Evolutionary conservation across 2,888 invertebrate species (phyloP).

Genomic region (Furcula furcula): DNA sequence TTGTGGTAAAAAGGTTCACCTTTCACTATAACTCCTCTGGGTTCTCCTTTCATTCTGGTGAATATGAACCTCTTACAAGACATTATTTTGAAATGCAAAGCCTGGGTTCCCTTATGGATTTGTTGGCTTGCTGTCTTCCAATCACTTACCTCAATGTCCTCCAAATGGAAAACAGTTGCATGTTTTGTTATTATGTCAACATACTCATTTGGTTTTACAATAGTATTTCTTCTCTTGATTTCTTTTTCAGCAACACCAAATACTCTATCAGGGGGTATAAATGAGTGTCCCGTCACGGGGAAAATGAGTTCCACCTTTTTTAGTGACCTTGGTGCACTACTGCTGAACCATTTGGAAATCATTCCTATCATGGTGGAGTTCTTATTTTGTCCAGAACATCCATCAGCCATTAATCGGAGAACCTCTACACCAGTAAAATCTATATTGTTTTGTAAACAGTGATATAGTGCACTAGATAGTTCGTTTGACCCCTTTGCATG

Average conservation of each 20-base stretch:
- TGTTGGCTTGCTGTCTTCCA: slow-evolving; percentile 16
- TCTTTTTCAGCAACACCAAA: slow-evolving; percentile 15
- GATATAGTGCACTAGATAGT: no score
- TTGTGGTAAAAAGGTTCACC: slow-evolving; percentile 16
- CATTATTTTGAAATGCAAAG: no score
- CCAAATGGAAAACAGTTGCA: slow-evolving; percentile 12
- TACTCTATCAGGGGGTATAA: slow-evolving; percentile 16
- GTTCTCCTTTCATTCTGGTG: slow-evolving; percentile 15
- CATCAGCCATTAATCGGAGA: slow-evolving; percentile 30
- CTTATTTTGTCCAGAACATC: slow-evolving; percentile 35
- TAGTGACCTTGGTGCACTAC: no score
- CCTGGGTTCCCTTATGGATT: slow-evolving; percentile 14
- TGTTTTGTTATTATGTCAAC: slow-evolving; percentile 12
- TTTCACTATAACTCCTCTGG: slow-evolving; percentile 9
- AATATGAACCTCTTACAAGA: slow-evolving; percentile 14
- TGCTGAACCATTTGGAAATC: slow-evolving; percentile 26
- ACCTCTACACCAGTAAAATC: slow-evolving; percentile 17
- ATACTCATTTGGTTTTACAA: slow-evolving; percentile 13
- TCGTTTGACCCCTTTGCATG: no score
- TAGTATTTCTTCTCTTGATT: slow-evolving; percentile 10
- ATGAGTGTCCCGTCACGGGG: slow-evolving; percentile 6
- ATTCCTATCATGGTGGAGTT: slow-evolving; percentile 30
- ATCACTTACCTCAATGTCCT: no score
- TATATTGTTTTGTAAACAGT: slow-evolving; percentile 9
- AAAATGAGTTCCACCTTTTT: slow-evolving; percentile 16